Base-by-base conservation (phyloP, 2,888 invertebrate species). In the Xestia xanthographa region DNA sequence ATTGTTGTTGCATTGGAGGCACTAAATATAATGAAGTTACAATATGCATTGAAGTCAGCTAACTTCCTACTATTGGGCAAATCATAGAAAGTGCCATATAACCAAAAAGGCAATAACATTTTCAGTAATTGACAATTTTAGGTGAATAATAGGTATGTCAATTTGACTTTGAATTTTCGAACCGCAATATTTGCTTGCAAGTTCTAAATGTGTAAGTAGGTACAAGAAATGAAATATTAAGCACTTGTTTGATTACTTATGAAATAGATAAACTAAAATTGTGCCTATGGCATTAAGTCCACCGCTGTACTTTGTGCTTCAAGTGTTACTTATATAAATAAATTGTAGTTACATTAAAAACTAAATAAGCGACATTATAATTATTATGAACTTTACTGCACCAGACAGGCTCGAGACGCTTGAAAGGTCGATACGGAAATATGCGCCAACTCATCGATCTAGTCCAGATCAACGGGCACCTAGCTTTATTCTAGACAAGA, bases 331-430 rank as follows among this genome's bases (percentile, higher is more conserved):
- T n/a, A 34, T 2, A 34, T 34, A 34, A 34, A 34, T 34, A 2
- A 2, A 77, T 56, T 38, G 6, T 56, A 56, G 26, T 60, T 29
- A 11, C 17, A 20, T 20, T 60, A 58, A 53, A 22, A 68, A 77
- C 22, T 60, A 56, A 66, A 69, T 41, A 80, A 56, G 14, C 62
- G 43, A 66, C 26, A 56, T 43, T 60, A 79, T 53, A n/a, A n/a
- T n/a, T n/a, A n/a, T n/a, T n/a, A 66, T 72, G 79, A 87, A 82
- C 70, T 82, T 86, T 71, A 79, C 56, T 79, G 41, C 11, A 41
- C 11, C 86, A 90, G 91, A 90, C 91, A 86, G 85, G 79, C 86
- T 79, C 87, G 91, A 91, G 91, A 91, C 90, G 84, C 58, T 75
- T 72, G 84, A 86, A 88, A 87, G 82, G 86, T 85, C 86, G 88